Evolutionary conservation across 1,140 invertebrate genomes (phyloP).

Genomic region (Araneus ventricosus): DNA sequence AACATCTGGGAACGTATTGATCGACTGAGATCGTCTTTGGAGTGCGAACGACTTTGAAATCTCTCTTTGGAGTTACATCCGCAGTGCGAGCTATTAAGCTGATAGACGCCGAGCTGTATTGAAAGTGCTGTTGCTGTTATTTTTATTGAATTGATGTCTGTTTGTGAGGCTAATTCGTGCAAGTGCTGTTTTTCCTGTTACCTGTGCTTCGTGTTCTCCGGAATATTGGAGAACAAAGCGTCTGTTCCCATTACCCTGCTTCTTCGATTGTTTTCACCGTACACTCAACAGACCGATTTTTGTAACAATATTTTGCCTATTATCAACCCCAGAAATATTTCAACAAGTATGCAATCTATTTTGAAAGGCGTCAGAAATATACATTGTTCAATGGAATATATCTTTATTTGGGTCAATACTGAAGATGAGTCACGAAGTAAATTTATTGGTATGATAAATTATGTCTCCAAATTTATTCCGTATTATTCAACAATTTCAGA

Average conservation of each 20-base stretch:
- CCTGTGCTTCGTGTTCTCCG: too few relatives aligned
- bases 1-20: too few relatives aligned
- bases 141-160: too few relatives aligned
- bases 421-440: background rate
- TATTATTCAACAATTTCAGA: background rate
- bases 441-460: conserved; percentile 78
- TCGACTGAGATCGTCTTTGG: too few relatives aligned
- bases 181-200: too few relatives aligned
- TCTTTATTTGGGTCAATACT: conserved; percentile 61
- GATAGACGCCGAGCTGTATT: too few relatives aligned
- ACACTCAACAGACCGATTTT: background rate
- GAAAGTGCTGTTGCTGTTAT: too few relatives aligned
- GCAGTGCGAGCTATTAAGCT: too few relatives aligned
- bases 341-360: conserved; percentile 52
- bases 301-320: background rate
- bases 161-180: too few relatives aligned
- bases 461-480: conserved; percentile 32
- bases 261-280: background rate
- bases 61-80: too few relatives aligned
- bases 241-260: background rate
- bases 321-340: conserved; percentile 75
- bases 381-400: conserved; percentile 67
- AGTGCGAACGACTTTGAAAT: too few relatives aligned
- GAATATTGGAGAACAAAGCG: too few relatives aligned
- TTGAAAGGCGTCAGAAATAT: conserved; percentile 67